Base-by-base conservation (phyloP, 2,888 invertebrate species). In the Drosophila formosana region DNA sequence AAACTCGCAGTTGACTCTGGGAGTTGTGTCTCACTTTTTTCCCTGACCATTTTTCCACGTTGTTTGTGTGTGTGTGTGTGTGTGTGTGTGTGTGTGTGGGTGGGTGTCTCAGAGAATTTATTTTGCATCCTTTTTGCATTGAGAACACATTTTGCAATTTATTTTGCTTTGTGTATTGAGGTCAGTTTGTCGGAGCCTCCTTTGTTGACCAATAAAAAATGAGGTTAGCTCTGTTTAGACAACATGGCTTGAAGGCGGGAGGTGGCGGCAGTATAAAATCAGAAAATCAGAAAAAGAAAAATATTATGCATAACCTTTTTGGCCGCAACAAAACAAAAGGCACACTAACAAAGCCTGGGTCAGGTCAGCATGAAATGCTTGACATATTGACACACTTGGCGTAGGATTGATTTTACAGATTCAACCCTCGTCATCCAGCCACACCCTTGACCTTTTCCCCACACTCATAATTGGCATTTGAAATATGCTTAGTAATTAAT, bases 361-460 rank as follows among this genome's bases (percentile, higher is more conserved):
- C 39, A 66, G 82, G 82, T 81, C 80, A 75, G 79, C 82, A 66
- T 26, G 70, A 82, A 85, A 79, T 74, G 69, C 57, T 71, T 84
- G 84, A 78, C 88, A 87, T 78, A 84, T 87, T 87, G 82, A 78
- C 88, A 84, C 82, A 83, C 79, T 87, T 78, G 88, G 81, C 76
- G 68, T 55, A 71, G 84, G 88, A 83, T 84, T 83, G 82, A 87
- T 85, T 82, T 74, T 79, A 13, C 23, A 13, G 26, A 18, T n/a
- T 50, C 53, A 37, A 63, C 47, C 61, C 77, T 57, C 49, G 56
- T 57, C 80, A 66, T 55, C 47, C 26, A 23, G 39, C 55, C 4
- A 45, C 57, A 73, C 57, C 60, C 63, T 11, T 37, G 39, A 49
- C 30, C 23, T 8, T 32, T n/a, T 3, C 9, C 30, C 39, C 49